Evolutionary conservation across 2,113 vertebrate species (phyloP).

Genomic region (Corythoichthys haematopterus): DNA sequence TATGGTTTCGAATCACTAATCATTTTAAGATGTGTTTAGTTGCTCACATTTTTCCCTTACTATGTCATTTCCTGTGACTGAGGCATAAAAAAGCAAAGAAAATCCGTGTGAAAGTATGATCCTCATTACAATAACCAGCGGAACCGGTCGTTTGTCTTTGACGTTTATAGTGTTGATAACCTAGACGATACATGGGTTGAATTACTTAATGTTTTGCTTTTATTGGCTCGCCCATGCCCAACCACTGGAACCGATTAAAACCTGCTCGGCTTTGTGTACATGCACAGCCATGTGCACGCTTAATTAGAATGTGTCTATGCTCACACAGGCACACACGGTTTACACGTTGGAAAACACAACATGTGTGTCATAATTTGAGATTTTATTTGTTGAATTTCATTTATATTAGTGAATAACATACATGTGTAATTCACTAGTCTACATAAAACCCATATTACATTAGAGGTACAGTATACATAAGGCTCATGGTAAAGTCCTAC

Average conservation of each 20-base stretch:
- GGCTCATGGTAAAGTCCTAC: neutral
- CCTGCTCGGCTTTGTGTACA: constrained; percentile 19
- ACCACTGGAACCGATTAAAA: constrained; percentile 67
- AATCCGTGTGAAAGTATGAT: constrained; percentile 26
- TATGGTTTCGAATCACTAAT: constrained; percentile 12
- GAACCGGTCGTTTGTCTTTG: constrained; percentile 37
- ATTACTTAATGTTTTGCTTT: constrained; percentile 60
- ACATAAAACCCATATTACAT: neutral
- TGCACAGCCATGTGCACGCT: constrained; percentile 4
- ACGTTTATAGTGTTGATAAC: constrained; percentile 21
- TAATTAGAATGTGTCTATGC: constrained; percentile 8
- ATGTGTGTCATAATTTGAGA: constrained; percentile 19
- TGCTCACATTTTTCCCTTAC: constrained; percentile 1
- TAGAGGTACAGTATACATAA: neutral
- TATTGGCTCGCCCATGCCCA: constrained; percentile 60
- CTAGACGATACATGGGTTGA: constrained; percentile 48
- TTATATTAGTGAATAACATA: neutral
- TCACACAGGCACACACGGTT: constrained; percentile 18
- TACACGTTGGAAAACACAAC: constrained; percentile 10
- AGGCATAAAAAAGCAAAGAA: neutral
- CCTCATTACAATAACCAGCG: constrained; percentile 18
- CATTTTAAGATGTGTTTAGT: constrained; percentile 15
- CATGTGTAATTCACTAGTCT: neutral
- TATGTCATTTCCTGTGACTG: constrained; percentile 26
- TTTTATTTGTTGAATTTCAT: constrained; percentile 7